These are phyloP conservation scores for Menidia beryllina DNA, from an alignment of 2,113 vertebrate species.

Conservation along the genomic window DNA sequence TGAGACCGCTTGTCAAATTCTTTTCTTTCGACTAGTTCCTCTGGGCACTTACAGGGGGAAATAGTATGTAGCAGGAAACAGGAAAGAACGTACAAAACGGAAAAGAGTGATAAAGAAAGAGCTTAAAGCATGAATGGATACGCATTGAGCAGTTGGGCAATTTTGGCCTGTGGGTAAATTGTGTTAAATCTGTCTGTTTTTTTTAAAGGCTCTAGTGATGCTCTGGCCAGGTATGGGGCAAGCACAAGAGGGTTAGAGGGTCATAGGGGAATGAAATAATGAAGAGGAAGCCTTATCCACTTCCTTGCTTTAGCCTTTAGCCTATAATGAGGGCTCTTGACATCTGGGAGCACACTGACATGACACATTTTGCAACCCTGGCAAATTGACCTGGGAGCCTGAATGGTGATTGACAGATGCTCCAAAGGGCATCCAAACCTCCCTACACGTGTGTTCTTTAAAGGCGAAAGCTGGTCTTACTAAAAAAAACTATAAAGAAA, in stretches of 20 bases:
- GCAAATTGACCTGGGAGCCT: conserved; percentile 78
- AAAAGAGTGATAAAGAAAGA: neutral
- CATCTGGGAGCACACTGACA: conserved; percentile 69
- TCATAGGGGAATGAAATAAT: conserved; percentile 74
- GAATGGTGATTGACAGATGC: conserved; percentile 78
- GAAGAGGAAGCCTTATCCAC: conserved; percentile 72
- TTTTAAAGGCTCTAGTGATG: conserved; percentile 54
- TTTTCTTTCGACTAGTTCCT: conserved; percentile 44
- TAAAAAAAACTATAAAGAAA: conserved; percentile 16
- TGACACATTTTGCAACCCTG: conserved; percentile 76
- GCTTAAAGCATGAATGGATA: conserved; percentile 32
- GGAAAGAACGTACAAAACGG: conserved; percentile 19
- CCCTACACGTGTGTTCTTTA: conserved; percentile 26
- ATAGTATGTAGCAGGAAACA: conserved; percentile 10
- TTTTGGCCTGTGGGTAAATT: conserved; percentile 51
- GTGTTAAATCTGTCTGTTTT: conserved; percentile 25
- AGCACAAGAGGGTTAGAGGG: conserved; percentile 53
- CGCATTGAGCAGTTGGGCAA: conserved; percentile 6
- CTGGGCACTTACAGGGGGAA: conserved; percentile 16
- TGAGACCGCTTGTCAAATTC: conserved; percentile 30
- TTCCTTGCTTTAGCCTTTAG: conserved; percentile 84
- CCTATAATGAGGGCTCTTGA: conserved; percentile 80
- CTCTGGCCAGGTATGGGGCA: conserved; percentile 41
- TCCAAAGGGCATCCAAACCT: conserved; percentile 59
- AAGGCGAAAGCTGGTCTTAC: conserved; percentile 20